These are phyloP conservation scores for Glaucidium brasilianum DNA, from an alignment of 2,113 vertebrate genomes.

Conservation along the genomic window DNA sequence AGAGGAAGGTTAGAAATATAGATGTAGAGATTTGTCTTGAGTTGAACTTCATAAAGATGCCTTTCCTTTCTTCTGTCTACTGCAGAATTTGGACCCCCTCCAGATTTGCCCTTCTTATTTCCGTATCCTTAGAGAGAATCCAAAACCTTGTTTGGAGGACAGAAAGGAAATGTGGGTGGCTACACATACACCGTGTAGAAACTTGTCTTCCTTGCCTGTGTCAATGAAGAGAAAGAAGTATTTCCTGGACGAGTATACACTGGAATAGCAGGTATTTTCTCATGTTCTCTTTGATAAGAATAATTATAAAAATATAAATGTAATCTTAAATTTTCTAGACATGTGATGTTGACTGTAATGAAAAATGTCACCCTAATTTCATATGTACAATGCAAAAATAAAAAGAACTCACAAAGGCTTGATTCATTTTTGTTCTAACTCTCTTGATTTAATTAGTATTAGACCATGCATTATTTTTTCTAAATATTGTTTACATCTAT, in stretches of 20 bases:
- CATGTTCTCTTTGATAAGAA: neutral
- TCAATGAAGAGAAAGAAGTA: neutral
- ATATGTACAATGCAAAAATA: neutral
- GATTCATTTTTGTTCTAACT: neutral
- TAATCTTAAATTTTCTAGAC: neutral
- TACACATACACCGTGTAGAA: neutral
- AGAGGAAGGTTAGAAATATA: neutral
- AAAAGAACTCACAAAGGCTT: neutral
- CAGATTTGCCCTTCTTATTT: neutral
- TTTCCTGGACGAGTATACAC: neutral
- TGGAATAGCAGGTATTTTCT: neutral
- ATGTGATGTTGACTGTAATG: neutral
- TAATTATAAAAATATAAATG: neutral
- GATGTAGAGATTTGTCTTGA: neutral
- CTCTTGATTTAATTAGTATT: neutral
- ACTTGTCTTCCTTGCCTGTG: neutral
- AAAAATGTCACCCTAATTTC: neutral
- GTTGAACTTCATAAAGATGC: rapidly evolving
- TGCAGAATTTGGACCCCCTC: neutral
- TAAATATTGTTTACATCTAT: neutral
- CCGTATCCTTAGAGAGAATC: neutral
- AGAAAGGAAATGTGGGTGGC: neutral
- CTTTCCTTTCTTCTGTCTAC: neutral
- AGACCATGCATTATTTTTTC: neutral
- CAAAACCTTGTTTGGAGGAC: neutral